Evolutionary conservation across 53 echinoderm and acorn worm species (phyloP), one percentile per base, ranked within the genome.

Genomic region (Zoroaster sp.): DNA sequence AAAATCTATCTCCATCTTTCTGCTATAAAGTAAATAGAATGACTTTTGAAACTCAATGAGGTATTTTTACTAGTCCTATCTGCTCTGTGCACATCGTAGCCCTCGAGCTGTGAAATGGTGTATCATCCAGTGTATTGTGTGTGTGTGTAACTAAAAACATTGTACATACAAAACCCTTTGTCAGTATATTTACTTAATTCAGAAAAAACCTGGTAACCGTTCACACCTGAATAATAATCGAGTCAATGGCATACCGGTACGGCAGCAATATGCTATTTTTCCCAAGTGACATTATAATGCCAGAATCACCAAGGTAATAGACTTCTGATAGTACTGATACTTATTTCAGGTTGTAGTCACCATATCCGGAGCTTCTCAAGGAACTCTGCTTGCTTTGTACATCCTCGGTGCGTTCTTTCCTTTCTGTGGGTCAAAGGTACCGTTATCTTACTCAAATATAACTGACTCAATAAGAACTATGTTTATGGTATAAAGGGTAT

Each of bases 341-440:
- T 10, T 70, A n/a, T 73, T 39, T 51, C 63, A 80, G 80, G 80
- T 80, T 35, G 28, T 80, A 12, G 25, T 80, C 3, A 59, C 80
- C 9, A 37, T 80, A n/a, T 39, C 54, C 4, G 80, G 80, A 21
- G 80, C 55, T 40, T 80, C 55, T 9, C 65, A 80, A 12, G 80
- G 80, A 3, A 80, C 80, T 31, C 17, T 63, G 5, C 80, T 80
- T 11, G 80, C 80, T 4, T 25, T 80, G 80, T 80, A 59, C 30
- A 36, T 80, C 25, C 63, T 80, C 1, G 80, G 80, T 20, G 80
- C 80, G 15, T 80, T 80, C 25, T 35, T 55, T 3, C 80, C 80
- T 0, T 80, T n/a, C 35, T 80, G 80, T 10, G 40, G 80, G 4
- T 55, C 80, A 80, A 80, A 80, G 80, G 80, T 80, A 80, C 6